Conservation (phyloP, 2,888 invertebrate species). For the Noctua comes region DNA sequence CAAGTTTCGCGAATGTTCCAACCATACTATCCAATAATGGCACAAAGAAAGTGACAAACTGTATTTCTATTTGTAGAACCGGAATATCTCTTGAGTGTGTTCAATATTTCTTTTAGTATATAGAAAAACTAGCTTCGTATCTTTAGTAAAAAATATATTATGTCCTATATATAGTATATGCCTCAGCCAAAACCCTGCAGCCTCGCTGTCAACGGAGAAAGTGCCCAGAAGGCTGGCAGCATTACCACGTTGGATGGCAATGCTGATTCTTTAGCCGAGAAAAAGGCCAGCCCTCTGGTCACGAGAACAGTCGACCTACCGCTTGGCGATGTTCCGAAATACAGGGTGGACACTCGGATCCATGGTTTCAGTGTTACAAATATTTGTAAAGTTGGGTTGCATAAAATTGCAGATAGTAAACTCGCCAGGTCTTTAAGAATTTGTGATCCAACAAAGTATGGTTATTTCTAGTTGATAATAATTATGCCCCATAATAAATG, state of each 20-base stretch:
- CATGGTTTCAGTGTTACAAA: background rate
- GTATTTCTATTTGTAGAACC: background rate
- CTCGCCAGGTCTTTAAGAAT: background rate
- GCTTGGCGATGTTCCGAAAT: too few species aligned
- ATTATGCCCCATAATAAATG: background rate
- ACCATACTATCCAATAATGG: conserved; percentile 32
- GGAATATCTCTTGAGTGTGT: background rate
- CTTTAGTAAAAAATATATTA: background rate
- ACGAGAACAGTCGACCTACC: too few species aligned
- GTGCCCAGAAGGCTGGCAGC: background rate
- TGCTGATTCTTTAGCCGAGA: background rate
- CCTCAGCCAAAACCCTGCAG: too few species aligned
- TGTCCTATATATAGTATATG: too few species aligned
- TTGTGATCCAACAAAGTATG: background rate
- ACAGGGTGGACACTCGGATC: too few species aligned
- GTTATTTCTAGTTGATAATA: background rate
- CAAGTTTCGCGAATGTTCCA: conserved; percentile 37
- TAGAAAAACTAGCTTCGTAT: background rate
- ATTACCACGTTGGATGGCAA: background rate
- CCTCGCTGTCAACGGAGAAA: too few species aligned
- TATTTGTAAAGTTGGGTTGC: too few species aligned
- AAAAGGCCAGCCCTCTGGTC: too few species aligned
- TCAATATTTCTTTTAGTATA: background rate
- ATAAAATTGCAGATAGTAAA: background rate
- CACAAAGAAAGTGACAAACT: conserved; percentile 28